These are phyloP conservation scores for Meghimatium bilineatum DNA, from an alignment of 2,888 invertebrate species.

Conservation along the genomic window DNA sequence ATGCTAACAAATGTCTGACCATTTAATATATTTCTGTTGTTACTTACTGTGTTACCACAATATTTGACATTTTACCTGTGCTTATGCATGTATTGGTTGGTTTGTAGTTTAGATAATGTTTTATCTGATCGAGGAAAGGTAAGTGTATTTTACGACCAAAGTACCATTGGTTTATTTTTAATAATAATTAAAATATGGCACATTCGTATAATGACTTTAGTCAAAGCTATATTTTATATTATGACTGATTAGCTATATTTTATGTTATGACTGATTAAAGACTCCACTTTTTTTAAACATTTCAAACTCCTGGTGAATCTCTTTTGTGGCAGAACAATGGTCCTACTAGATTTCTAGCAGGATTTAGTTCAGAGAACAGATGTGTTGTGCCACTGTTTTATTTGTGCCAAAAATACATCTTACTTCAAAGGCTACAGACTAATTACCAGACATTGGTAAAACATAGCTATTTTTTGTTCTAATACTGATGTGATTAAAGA, in stretches of 20 bases:
- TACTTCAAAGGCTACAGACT: too few species aligned
- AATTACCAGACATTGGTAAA: too few species aligned
- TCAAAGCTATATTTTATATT: neutral
- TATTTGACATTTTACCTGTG: neutral
- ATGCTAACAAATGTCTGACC: neutral
- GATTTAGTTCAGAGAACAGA: too few species aligned
- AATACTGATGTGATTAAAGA: neutral
- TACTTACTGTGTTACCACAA: neutral
- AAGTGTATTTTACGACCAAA: neutral
- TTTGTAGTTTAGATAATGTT: neutral
- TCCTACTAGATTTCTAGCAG: too few species aligned
- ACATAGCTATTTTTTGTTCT: neutral
- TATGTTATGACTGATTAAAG: too few species aligned
- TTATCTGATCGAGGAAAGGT: neutral
- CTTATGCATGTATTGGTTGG: neutral
- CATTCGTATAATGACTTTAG: neutral
- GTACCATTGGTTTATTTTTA: neutral
- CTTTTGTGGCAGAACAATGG: too few species aligned
- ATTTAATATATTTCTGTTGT: neutral
- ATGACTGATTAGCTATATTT: too few species aligned
- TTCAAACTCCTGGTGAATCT: too few species aligned
- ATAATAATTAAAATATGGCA: neutral
- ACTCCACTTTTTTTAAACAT: too few species aligned
- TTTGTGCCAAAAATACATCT: too few species aligned
- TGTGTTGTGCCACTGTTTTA: too few species aligned